These are phyloP conservation scores for Geophilus truncorum DNA, from an alignment of 2,888 invertebrate genomes.

Conservation along the genomic window DNA sequence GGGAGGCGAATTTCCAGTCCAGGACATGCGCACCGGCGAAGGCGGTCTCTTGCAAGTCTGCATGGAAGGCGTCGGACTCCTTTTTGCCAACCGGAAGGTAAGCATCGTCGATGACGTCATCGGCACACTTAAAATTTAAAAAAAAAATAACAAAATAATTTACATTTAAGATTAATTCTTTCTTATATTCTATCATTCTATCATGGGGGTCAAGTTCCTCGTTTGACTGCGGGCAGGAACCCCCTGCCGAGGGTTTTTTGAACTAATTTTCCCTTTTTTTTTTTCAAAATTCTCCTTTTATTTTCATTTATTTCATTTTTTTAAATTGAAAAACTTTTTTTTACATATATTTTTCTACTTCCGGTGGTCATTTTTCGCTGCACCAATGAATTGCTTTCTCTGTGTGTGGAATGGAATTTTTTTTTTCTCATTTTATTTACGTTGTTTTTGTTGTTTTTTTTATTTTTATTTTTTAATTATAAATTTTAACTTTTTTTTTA, in stretches of 20 bases:
- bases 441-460: slow-evolving; percentile 38
- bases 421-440: slow-evolving; percentile 29
- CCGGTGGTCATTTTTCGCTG: slow-evolving; percentile 1
- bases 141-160: too few species aligned
- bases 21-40: slow-evolving; percentile 94
- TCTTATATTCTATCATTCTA: not conserved
- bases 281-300: not conserved
- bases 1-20: slow-evolving; percentile 94
- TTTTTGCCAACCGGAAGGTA: slow-evolving; percentile 99
- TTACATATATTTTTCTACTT: not conserved
- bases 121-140: too few species aligned
- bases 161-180: too few species aligned
- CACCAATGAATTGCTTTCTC: slow-evolving; percentile 18
- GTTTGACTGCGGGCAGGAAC: not conserved
- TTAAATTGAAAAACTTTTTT: not conserved
- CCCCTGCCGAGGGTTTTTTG: too few species aligned
- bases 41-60: slow-evolving; percentile 95
- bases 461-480: slow-evolving; percentile 14
- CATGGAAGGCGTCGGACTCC: slow-evolving; percentile 98
- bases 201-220: not conserved
- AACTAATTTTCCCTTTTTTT: not conserved
- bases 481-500: not conserved
- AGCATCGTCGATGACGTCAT: too few species aligned
- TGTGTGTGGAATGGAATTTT: slow-evolving; percentile 32
- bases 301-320: not conserved